Conservation (phyloP, 2,888 invertebrate species). For the Drosophila leonis region DNA sequence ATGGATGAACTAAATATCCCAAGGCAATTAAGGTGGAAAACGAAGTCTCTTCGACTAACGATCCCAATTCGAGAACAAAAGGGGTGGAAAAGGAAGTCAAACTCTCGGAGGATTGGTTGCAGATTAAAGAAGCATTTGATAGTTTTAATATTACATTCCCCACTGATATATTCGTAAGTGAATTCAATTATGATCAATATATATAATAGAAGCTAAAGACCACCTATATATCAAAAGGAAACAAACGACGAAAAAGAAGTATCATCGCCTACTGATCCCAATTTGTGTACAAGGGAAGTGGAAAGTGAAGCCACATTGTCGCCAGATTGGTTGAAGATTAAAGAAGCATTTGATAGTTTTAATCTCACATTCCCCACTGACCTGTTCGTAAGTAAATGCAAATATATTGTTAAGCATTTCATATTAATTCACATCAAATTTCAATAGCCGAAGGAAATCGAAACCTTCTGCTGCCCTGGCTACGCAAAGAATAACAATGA, state of each 20-base stretch:
- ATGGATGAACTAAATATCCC: background rate
- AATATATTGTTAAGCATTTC: background rate
- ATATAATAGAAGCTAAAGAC: background rate
- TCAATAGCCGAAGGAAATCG: background rate
- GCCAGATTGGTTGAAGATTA: background rate
- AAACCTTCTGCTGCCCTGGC: slow-evolving; percentile 40
- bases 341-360: background rate
- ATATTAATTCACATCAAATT: too few species aligned
- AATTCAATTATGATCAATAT: background rate
- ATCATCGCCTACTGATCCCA: background rate
- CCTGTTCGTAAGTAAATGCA: slow-evolving; percentile 1
- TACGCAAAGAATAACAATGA: slow-evolving; percentile 7
- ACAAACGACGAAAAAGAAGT: background rate
- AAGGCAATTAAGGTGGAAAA: background rate
- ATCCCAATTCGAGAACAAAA: background rate
- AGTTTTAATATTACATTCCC: background rate
- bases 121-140: background rate
- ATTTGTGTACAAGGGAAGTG: slow-evolving; percentile 32
- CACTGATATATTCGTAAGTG: background rate
- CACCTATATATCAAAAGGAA: background rate
- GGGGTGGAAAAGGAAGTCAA: background rate
- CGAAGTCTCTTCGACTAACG: background rate
- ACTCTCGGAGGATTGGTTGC: background rate
- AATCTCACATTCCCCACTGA: background rate
- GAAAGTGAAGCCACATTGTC: background rate